These are phyloP conservation scores for Anisognathus igniventris DNA, from an alignment of 2,797 vertebrate genomes.

Conservation along the genomic window DNA sequence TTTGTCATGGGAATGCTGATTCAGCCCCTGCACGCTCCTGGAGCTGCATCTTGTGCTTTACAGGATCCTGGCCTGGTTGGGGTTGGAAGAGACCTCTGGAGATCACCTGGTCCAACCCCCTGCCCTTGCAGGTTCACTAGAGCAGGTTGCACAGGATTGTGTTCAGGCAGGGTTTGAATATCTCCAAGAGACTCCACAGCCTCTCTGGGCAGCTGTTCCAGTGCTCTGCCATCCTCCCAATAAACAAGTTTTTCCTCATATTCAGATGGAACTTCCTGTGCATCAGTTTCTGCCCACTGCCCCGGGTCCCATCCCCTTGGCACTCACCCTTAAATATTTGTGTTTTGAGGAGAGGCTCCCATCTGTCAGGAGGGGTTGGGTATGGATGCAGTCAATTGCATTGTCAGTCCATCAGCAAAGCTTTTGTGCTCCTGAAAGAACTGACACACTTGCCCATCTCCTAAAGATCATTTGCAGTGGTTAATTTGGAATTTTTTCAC, in stretches of 20 bases:
- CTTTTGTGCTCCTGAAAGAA: neutral
- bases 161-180: neutral
- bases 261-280: neutral
- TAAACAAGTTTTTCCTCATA: neutral
- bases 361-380: fast-evolving
- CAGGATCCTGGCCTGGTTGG: neutral
- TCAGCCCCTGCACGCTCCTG: fast-evolving
- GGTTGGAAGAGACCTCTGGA: neutral
- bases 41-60: neutral
- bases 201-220: neutral
- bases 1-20: neutral
- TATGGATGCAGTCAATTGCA: neutral
- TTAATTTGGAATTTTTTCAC: neutral
- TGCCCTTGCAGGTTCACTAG: neutral
- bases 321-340: neutral
- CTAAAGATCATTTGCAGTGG: fast-evolving
- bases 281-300: neutral
- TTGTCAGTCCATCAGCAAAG: neutral
- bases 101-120: neutral
- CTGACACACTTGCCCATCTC: neutral
- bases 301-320: neutral
- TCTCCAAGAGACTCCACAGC: neutral
- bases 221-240: neutral
- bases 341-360: neutral
- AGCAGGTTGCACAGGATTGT: neutral